phyloP scores from a whole-genome alignment of 2,888 invertebrate species.

The Latheticus oryzae region DNA sequence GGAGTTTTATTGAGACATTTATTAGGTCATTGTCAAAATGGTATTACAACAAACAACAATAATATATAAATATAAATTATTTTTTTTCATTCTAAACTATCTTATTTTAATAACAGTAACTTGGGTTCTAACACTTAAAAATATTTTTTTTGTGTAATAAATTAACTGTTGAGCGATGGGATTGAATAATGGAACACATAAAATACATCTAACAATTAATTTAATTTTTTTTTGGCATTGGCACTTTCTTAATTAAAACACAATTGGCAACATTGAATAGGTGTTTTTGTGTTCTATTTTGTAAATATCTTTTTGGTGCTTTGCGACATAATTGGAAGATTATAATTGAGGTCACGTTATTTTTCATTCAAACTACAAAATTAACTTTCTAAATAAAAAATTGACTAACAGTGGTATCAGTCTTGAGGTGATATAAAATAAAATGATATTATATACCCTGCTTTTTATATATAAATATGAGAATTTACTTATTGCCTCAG shows the following conservation, averaged over 20 bases:
- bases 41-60: constrained; percentile 51
- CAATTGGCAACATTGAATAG: no score
- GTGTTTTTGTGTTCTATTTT: no score
- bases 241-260: no score
- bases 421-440: constrained; percentile 35
- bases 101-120: constrained; percentile 13
- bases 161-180: no score
- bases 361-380: constrained; percentile 22
- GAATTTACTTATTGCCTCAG: constrained; percentile 54
- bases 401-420: constrained; percentile 33
- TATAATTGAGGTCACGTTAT: constrained; percentile 24
- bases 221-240: neutral
- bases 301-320: constrained; percentile 34
- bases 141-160: no score
- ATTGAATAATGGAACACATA: no score
- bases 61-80: constrained; percentile 47
- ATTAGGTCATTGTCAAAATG: constrained; percentile 43
- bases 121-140: no score
- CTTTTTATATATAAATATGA: constrained; percentile 13
- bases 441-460: constrained; percentile 34
- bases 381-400: constrained; percentile 27
- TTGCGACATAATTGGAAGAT: constrained; percentile 34
- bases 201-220: constrained; percentile 16
- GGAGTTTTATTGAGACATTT: constrained; percentile 42
- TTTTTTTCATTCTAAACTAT: constrained; percentile 12